These are phyloP conservation scores for Mythimna loreyi DNA, from an alignment of 2,888 invertebrate species.

Conservation along the genomic window DNA sequence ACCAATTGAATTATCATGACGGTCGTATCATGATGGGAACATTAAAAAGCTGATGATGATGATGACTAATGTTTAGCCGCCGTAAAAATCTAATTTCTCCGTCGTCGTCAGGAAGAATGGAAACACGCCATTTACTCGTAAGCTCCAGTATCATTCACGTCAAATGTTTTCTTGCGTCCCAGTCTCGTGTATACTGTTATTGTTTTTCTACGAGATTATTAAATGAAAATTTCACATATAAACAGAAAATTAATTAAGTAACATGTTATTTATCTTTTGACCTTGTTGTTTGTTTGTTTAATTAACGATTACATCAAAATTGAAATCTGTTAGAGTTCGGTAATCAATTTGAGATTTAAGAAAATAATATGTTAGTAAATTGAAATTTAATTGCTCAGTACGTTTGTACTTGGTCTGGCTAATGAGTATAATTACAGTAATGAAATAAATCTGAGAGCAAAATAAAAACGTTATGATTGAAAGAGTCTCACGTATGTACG, in stretches of 20 bases:
- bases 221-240: conserved; percentile 66
- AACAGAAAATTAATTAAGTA: conserved; percentile 65
- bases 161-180: conserved; percentile 74
- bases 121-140: conserved; percentile 60
- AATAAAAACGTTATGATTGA: conserved; percentile 38
- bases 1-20: too few relatives aligned
- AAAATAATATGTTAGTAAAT: conserved; percentile 35
- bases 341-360: conserved; percentile 27
- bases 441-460: conserved; percentile 51
- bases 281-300: conserved; percentile 21
- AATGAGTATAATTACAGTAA: conserved; percentile 43
- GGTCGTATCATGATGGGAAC: too few relatives aligned
- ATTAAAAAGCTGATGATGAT: too few relatives aligned
- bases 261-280: conserved; percentile 30
- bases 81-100: conserved; percentile 36
- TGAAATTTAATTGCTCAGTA: conserved; percentile 34
- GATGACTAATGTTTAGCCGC: too few relatives aligned
- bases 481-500: conserved; percentile 42
- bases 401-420: conserved; percentile 13
- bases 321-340: conserved; percentile 9
- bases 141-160: conserved; percentile 65
- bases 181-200: conserved; percentile 68
- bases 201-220: conserved; percentile 74
- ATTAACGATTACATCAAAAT: conserved; percentile 18
- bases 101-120: conserved; percentile 55